Evolutionary conservation across 2,113 vertebrate genomes (phyloP), one percentile per base, ranked within the genome.

Genomic region (Passer domesticus): DNA sequence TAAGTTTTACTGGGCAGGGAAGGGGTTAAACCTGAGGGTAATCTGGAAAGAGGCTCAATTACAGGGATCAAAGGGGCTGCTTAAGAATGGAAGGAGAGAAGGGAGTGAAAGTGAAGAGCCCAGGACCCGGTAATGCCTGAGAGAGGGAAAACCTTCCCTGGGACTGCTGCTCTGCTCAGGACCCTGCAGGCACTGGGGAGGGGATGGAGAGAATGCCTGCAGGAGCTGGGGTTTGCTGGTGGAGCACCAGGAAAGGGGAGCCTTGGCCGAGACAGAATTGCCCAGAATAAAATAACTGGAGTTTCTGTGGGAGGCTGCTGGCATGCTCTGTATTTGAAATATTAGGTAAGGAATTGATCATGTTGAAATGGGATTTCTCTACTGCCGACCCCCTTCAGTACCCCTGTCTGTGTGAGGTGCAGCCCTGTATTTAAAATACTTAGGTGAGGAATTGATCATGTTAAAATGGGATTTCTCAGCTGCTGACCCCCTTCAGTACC

Each of bases 141-240:
- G 3, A 22, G 31, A 39, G 53, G 30, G 39, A 56, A 13, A 74
- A 1, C 39, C 52, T 33, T 46, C 52, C 70, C 60, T 44, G 52
- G 8, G 4, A 1, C 6, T 11, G 58, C 31, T 43, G 11, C 24
- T 10, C 15, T 37, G 21, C 30, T 1, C 7, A 7, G 15, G 37
- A 18, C 10, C 4, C 20, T 35, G 16, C 3, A 0, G 24, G 5
- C 1, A 1, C 1, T 1, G 23, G 39, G 1, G 2, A 24, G 56
- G 43, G 55, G 10, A 1, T 2, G 70, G 31, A 13, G 91, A 22
- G 37, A 31, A 28, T 9, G 59, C 1, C 46, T 15, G 13, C 10
- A 11, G 56, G 56, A 11, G 2, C 72, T 47, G 67, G 83, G 35
- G 12, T 7, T 37, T 5, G 27, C 39, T 2, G 10, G 8, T 27